Conservation (phyloP, 2,888 invertebrate genomes). For the Coenonympha glycerion region DNA sequence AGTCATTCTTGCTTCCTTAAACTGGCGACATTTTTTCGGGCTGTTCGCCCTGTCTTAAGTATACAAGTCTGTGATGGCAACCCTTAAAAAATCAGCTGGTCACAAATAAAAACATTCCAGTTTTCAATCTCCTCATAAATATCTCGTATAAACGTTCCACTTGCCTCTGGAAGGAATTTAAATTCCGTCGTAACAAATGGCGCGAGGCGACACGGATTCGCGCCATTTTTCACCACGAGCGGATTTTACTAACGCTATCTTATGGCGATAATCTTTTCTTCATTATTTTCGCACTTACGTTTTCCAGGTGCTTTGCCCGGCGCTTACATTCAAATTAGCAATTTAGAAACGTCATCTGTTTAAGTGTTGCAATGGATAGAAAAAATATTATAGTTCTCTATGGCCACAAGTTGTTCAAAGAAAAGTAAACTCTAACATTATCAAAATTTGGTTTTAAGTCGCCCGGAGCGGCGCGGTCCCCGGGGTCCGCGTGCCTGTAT, state of each 20-base stretch:
- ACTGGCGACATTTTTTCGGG: no score
- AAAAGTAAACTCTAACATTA: no score
- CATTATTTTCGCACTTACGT: slow-evolving; percentile 18
- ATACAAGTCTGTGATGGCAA: no score
- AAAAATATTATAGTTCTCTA: no score
- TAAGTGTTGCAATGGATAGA: no score
- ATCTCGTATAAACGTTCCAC: slow-evolving; percentile 19
- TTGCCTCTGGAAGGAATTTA: slow-evolving; percentile 19
- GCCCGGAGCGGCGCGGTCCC: no score
- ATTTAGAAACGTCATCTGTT: no score
- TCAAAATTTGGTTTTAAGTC: no score
- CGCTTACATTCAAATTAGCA: background rate
- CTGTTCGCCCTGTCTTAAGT: no score
- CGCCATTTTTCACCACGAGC: slow-evolving; percentile 22
- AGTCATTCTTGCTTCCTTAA: no score
- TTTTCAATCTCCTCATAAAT: slow-evolving; percentile 18
- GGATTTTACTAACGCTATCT: slow-evolving; percentile 23
- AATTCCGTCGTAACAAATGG: slow-evolving; percentile 25
- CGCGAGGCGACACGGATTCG: slow-evolving; percentile 16
- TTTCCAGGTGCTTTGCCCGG: background rate
- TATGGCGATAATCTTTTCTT: slow-evolving; percentile 20
- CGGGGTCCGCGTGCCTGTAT: no score
- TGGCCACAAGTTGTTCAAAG: no score
- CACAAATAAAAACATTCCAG: background rate
- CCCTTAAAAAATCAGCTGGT: background rate